A percentile compares a stretch with the other conserved stretches of the same genome.
Conservation (phyloP, 2,888 invertebrate species). For the Exephanes ischioxanthus region DNA sequence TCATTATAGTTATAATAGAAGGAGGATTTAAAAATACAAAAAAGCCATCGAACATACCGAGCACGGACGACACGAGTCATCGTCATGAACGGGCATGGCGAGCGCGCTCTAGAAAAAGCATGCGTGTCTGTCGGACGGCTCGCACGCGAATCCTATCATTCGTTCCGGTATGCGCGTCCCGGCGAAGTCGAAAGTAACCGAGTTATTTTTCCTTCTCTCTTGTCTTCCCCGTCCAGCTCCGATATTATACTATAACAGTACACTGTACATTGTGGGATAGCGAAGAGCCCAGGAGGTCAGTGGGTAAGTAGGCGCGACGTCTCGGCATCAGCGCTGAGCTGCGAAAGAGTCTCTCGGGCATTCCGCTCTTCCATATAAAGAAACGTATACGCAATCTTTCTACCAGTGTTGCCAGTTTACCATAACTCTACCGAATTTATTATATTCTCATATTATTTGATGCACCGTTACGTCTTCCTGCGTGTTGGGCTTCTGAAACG, state of each 20-base stretch:
- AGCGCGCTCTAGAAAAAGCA: constrained; percentile 13
- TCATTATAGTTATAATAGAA: neutral
- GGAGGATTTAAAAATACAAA: neutral
- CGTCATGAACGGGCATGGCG: neutral
- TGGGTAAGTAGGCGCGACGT: constrained; percentile 67
- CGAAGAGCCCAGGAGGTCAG: constrained; percentile 63
- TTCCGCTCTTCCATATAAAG: constrained; percentile 33
- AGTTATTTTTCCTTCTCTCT: constrained; percentile 34
- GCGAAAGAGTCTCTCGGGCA: constrained; percentile 18
- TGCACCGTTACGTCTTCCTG: too few relatives aligned
- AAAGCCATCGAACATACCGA: neutral
- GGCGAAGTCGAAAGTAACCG: constrained; percentile 66
- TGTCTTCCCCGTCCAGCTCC: neutral
- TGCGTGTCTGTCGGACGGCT: neutral
- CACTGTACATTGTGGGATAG: constrained; percentile 37
- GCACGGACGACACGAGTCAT: constrained; percentile 12
- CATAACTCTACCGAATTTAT: too few relatives aligned
- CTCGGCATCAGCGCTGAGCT: constrained; percentile 25
- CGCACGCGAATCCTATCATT: constrained; percentile 38
- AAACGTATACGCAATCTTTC: neutral
- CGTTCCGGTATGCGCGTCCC: constrained; percentile 46
- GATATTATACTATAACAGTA: constrained; percentile 10
- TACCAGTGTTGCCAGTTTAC: neutral
- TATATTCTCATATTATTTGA: too few relatives aligned
- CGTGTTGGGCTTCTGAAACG: too few relatives aligned